Conservation (phyloP, 2,888 invertebrate species). For the Punctoribates punctum region DNA sequence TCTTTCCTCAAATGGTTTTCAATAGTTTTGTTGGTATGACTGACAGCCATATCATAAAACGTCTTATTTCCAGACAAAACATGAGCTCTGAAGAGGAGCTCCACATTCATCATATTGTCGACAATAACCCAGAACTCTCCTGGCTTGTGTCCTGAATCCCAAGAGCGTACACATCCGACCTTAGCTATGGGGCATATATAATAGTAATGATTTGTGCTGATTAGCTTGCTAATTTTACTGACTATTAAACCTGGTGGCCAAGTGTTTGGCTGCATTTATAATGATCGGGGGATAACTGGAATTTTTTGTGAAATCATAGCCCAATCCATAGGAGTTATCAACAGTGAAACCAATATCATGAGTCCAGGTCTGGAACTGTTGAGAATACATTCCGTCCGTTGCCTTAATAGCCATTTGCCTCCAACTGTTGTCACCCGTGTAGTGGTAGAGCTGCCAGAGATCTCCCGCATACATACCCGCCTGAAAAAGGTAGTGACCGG, state of each 20-base stretch:
- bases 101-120: conserved; percentile 33
- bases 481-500: not conserved
- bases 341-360: conserved; percentile 29
- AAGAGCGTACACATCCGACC: conserved; percentile 18
- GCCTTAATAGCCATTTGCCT: conserved; percentile 11
- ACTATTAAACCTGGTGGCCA: conserved; percentile 17
- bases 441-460: conserved; percentile 26
- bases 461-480: not conserved
- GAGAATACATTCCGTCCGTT: not conserved
- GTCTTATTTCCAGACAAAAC: conserved; percentile 2
- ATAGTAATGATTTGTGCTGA: not conserved
- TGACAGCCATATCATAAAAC: conserved; percentile 15
- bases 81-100: conserved; percentile 5
- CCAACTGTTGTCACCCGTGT: not conserved
- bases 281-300: conserved; percentile 5
- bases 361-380: not conserved
- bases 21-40: conserved; percentile 9
- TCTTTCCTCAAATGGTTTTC: conserved; percentile 23
- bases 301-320: conserved; percentile 28
- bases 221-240: not conserved
- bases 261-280: conserved; percentile 10
- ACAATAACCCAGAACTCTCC: conserved; percentile 15
- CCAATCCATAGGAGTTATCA: conserved; percentile 3
- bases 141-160: not conserved
- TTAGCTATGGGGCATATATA: not conserved